A percentile compares a stretch with the other conserved stretches of the same genome.
These are phyloP conservation scores for Garra rufa DNA, from an alignment of 2,113 vertebrate species.

Conservation along the genomic window DNA sequence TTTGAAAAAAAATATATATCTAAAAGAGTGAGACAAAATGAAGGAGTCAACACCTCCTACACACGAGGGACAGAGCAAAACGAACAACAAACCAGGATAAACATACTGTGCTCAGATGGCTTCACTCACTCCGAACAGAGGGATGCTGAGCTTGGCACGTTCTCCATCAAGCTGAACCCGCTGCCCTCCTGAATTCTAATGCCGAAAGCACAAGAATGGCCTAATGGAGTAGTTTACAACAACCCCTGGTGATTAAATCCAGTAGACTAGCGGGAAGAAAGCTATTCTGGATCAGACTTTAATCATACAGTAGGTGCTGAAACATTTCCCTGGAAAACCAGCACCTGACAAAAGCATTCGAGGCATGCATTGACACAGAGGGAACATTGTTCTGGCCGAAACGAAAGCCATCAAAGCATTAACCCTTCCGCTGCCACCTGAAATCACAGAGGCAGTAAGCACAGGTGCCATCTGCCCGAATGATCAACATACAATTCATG, in stretches of 20 bases:
- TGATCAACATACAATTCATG: slow-evolving; percentile 47
- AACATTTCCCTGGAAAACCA: slow-evolving; percentile 61
- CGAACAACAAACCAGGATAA: slow-evolving; percentile 35
- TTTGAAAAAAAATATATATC: background rate
- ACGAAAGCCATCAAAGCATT: slow-evolving; percentile 31
- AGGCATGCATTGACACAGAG: slow-evolving; percentile 58
- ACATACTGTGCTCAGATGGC: slow-evolving; percentile 25
- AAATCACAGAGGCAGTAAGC: slow-evolving; percentile 40
- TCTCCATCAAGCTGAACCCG: slow-evolving; percentile 42
- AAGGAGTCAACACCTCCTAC: background rate
- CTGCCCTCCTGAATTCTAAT: slow-evolving; percentile 28
- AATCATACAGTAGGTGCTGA: slow-evolving; percentile 57
- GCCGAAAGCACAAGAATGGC: slow-evolving; percentile 19
- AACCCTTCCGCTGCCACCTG: slow-evolving; percentile 22
- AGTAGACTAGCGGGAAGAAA: slow-evolving; percentile 43
- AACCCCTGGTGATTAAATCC: background rate
- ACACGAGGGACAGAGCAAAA: background rate
- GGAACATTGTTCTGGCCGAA: slow-evolving; percentile 45
- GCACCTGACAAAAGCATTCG: slow-evolving; percentile 67
- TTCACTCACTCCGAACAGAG: slow-evolving; percentile 6
- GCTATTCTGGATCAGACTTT: slow-evolving; percentile 46
- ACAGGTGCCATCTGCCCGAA: slow-evolving; percentile 64
- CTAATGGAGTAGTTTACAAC: slow-evolving; percentile 1
- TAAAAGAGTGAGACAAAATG: background rate
- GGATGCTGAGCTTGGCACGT: slow-evolving; percentile 16